Percentiles rank a stretch among this genome's conserved stretches.
phyloP scores from a whole-genome alignment of 2,888 invertebrate genomes.

The Parochlus steinenii region DNA sequence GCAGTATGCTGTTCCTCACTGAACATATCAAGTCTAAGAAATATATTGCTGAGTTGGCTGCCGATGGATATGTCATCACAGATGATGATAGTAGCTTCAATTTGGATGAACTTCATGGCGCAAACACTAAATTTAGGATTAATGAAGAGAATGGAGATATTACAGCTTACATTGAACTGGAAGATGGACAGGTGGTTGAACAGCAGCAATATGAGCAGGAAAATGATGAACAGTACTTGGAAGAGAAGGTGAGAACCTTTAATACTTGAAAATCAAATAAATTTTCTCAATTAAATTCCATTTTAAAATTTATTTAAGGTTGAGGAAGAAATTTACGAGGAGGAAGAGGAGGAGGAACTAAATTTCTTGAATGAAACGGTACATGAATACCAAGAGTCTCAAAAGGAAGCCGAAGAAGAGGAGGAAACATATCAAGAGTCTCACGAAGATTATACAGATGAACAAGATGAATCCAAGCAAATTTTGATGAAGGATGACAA shows the following conservation, averaged over 20 bases:
- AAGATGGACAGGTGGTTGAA: neutral
- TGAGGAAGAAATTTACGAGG: neutral
- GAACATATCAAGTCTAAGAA: conserved; percentile 6
- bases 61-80: neutral
- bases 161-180: neutral
- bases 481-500: too few relatives aligned
- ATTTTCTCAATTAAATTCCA: too few relatives aligned
- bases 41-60: conserved; percentile 1
- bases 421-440: too few relatives aligned
- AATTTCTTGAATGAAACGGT: too few relatives aligned
- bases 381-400: too few relatives aligned
- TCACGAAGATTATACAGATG: too few relatives aligned
- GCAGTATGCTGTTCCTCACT: conserved; percentile 7
- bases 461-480: too few relatives aligned
- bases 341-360: neutral
- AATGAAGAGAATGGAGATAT: neutral
- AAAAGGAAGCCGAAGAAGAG: too few relatives aligned
- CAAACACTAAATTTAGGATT: neutral
- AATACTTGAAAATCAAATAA: too few relatives aligned
- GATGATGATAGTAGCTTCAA: neutral
- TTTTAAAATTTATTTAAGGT: neutral
- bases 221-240: neutral
- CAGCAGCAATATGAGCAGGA: neutral
- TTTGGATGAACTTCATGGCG: neutral
- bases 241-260: too few relatives aligned